Percentiles rank a stretch among this genome's conserved stretches.
Conservation (phyloP, 1,140 invertebrate species). For the Drosophila kurseongensis region DNA sequence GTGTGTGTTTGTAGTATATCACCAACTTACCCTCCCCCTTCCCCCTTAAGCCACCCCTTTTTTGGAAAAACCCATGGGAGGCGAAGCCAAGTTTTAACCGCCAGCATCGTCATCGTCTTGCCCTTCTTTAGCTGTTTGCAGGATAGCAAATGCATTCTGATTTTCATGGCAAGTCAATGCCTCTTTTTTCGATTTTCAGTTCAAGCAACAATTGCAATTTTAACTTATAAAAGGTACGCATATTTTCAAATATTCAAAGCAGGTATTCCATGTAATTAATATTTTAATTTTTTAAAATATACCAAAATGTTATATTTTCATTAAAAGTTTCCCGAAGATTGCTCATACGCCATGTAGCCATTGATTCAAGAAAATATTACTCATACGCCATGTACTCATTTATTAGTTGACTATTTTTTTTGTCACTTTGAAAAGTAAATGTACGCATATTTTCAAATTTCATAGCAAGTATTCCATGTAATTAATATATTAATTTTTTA, state of each 20-base stretch:
- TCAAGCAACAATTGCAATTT: too few relatives aligned
- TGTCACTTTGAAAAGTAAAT: too few relatives aligned
- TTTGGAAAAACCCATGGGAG: conserved; percentile 27
- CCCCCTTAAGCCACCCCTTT: background rate
- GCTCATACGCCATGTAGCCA: background rate
- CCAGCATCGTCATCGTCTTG: conserved; percentile 42
- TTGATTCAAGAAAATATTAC: background rate
- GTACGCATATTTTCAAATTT: too few relatives aligned
- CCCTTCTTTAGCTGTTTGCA: conserved; percentile 4
- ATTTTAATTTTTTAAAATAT: too few relatives aligned
- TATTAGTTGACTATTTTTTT: too few relatives aligned
- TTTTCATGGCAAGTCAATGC: background rate
- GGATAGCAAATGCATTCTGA: conserved; percentile 4
- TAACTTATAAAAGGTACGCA: too few relatives aligned
- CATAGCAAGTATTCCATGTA: too few relatives aligned
- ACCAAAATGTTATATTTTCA: too few relatives aligned
- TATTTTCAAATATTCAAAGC: too few relatives aligned
- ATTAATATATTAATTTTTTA: too few relatives aligned
- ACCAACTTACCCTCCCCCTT: background rate
- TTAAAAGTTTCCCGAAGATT: background rate
- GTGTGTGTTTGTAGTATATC: conserved; percentile 20
- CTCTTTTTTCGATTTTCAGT: background rate
- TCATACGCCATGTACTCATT: too few relatives aligned
- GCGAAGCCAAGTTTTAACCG: conserved; percentile 71
- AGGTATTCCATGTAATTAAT: too few relatives aligned